phyloP scores from a whole-genome alignment of 2,888 invertebrate genomes.

The Cacoxenus indagator region DNA sequence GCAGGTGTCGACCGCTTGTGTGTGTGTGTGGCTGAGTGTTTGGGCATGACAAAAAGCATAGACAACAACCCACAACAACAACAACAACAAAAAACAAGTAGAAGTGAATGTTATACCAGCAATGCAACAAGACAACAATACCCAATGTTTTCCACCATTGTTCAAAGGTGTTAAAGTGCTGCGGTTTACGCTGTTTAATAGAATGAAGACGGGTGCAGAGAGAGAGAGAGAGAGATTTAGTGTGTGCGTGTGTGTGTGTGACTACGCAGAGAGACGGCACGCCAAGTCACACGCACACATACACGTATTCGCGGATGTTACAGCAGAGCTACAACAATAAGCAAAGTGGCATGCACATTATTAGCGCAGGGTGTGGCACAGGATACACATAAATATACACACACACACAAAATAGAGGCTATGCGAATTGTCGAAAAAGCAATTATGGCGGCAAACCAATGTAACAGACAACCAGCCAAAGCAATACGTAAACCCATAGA shows the following conservation, averaged over 20 bases:
- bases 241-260: too few relatives aligned
- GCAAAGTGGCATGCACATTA: constrained; percentile 6
- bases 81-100: not conserved
- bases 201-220: too few relatives aligned
- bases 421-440: not conserved
- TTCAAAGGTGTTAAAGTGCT: constrained; percentile 14
- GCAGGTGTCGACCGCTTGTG: too few relatives aligned
- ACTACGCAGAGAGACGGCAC: too few relatives aligned
- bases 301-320: not conserved
- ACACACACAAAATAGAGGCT: not conserved
- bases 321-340: not conserved
- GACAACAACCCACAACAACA: too few relatives aligned
- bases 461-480: not conserved
- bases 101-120: not conserved
- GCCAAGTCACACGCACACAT: too few relatives aligned
- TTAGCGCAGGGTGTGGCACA: constrained; percentile 11
- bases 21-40: too few relatives aligned
- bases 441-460: not conserved
- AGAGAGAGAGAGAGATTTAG: too few relatives aligned
- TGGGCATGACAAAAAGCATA: too few relatives aligned
- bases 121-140: not conserved
- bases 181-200: not conserved
- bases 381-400: not conserved
- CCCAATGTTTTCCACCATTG: constrained; percentile 5
- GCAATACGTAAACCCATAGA: not conserved